Evolutionary conservation across 2,797 vertebrate genomes (phyloP), one percentile per base, ranked within the genome.

Genomic region (Halcyon leucocephala): DNA sequence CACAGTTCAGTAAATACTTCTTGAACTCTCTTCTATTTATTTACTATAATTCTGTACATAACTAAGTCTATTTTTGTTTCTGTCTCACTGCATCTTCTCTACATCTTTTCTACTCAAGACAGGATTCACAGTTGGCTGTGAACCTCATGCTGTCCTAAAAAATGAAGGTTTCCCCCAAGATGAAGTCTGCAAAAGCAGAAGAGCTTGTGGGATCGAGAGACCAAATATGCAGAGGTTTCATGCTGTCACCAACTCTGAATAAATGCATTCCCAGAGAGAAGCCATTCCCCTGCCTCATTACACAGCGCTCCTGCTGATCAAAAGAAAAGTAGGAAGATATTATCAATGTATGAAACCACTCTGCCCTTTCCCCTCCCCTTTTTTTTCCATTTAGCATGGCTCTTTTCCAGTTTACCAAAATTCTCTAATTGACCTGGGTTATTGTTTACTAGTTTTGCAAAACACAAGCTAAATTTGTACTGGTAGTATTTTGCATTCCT

Each of bases 231-330:
- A 55, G 70, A 82, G 42, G 15, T 84, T 91, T 95, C 64, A 17
- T 58, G 49, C 77, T 93, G 80, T 84, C 94, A 86, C 87, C 66
- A 95, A 25, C 89, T 93, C 93, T 39, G 81, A 92, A 95, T 95
- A 92, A 90, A 58, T 41, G 20, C 46, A 49, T 93, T 93, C 78
- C 77, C 90, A 86, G 94, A 89, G 29, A 90, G 90, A 80, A 84
- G 86, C 72, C 58, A 60, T 79, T 95, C 90, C 35, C 49, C 65
- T 83, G 49, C 51, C 60, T 84, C 81, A 89, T 89, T 93, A 90
- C 78, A 54, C 22, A n/a, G 73, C 66, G 70, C 62, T 89, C 77
- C 67, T 66, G 80, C 83, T 95, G 90, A 95, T 91, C 93, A 91
- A 94, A 95, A 86, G 70, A 93, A 57, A 85, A 28, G 31, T 65